phyloP scores from a whole-genome alignment of 2,888 invertebrate genomes.

The Luperina testacea region DNA sequence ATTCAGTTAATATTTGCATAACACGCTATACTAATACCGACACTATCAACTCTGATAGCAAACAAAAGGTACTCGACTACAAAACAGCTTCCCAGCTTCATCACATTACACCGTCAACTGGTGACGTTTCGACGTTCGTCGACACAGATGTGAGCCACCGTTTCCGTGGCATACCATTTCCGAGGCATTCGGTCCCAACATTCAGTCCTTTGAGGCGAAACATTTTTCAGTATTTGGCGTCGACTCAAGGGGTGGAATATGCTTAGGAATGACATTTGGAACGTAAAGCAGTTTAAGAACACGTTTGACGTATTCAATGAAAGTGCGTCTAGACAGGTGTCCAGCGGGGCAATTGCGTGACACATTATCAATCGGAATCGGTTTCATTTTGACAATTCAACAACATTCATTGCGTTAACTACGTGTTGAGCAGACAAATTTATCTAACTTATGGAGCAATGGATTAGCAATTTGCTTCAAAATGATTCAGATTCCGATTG shows the following conservation, averaged over 20 bases:
- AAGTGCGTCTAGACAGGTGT: slow-evolving; percentile 3
- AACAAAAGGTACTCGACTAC: slow-evolving; percentile 54
- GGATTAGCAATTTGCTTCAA: too few relatives aligned
- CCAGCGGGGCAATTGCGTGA: too few relatives aligned
- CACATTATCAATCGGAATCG: too few relatives aligned
- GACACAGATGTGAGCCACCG: slow-evolving; percentile 58
- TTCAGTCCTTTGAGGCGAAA: slow-evolving; percentile 66
- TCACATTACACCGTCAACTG: slow-evolving; percentile 51
- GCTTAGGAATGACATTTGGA: slow-evolving; percentile 52
- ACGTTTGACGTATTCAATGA: slow-evolving; percentile 27
- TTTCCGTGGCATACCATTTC: slow-evolving; percentile 70
- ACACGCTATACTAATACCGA: slow-evolving; percentile 12
- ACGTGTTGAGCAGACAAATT: too few relatives aligned
- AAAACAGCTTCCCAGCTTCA: slow-evolving; percentile 42
- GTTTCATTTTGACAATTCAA: too few relatives aligned
- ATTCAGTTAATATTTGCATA: slow-evolving; percentile 28
- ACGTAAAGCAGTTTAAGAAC: slow-evolving; percentile 23
- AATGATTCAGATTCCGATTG: too few relatives aligned
- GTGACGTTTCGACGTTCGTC: slow-evolving; percentile 52
- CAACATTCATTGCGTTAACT: too few relatives aligned
- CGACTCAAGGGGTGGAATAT: slow-evolving; percentile 47
- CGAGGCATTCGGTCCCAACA: slow-evolving; percentile 62
- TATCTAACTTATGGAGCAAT: too few relatives aligned
- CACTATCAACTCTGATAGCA: slow-evolving; percentile 29
- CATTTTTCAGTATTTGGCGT: slow-evolving; percentile 67